Conservation (phyloP, 2,113 vertebrate species). For the Heterotilapia buettikoferi region DNA sequence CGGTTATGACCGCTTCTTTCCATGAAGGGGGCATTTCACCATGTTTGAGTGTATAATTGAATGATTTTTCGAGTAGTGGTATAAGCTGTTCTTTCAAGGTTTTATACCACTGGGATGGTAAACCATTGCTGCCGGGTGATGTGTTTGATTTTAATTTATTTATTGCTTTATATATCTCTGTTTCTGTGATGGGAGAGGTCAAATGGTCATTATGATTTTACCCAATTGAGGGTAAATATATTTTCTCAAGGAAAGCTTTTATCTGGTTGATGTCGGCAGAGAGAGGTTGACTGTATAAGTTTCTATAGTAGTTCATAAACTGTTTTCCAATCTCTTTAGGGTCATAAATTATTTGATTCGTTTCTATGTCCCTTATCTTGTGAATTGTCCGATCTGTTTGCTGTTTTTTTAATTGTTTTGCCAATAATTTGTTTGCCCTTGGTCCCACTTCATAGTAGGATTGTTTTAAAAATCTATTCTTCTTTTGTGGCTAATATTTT, state of each 20-base stretch:
- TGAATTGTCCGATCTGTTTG: background rate
- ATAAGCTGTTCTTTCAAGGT: background rate
- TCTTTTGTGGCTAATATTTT: background rate
- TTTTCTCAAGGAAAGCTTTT: background rate
- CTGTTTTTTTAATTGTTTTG: background rate
- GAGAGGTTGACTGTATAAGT: background rate
- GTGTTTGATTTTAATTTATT: background rate
- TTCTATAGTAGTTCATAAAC: background rate
- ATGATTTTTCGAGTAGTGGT: background rate
- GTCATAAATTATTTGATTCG: background rate
- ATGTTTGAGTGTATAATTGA: background rate
- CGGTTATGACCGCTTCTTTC: too few species aligned
- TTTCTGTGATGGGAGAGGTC: background rate
- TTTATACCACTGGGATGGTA: background rate
- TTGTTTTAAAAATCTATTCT: background rate
- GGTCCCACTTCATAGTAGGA: background rate
- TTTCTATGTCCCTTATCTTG: rapidly evolving
- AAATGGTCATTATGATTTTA: background rate
- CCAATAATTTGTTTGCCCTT: background rate
- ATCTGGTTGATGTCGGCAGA: rapidly evolving
- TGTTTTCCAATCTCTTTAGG: background rate
- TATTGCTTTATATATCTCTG: background rate
- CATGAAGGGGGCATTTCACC: background rate
- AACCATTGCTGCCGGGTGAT: background rate
- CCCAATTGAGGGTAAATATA: background rate